Evolutionary conservation across 1,140 invertebrate species (phyloP).

Genomic region (Saccostrea glomerata): DNA sequence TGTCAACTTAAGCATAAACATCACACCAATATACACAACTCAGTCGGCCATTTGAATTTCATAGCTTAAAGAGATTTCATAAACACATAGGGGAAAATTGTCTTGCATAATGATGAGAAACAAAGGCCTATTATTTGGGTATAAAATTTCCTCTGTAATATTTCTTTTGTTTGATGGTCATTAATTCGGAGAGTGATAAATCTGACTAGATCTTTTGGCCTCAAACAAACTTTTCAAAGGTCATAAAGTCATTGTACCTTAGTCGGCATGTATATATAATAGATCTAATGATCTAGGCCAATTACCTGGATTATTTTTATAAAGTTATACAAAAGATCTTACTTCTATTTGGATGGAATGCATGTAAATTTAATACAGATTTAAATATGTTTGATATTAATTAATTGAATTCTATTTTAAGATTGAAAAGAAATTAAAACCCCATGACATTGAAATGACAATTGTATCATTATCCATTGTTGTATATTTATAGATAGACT

Average conservation of each 20-base stretch:
- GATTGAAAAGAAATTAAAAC: too few relatives aligned
- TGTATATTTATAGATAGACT: too few relatives aligned
- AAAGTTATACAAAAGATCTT: too few relatives aligned
- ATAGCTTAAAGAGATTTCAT: neutral
- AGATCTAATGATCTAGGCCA: neutral
- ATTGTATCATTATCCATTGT: too few relatives aligned
- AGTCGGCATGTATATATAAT: neutral
- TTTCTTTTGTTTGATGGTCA: neutral
- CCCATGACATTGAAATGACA: too few relatives aligned
- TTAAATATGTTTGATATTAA: too few relatives aligned
- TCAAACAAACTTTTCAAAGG: slow-evolving; percentile 7
- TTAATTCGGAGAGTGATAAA: neutral
- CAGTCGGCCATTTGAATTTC: too few relatives aligned
- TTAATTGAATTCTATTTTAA: too few relatives aligned
- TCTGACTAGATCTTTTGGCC: neutral
- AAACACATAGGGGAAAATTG: neutral
- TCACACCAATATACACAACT: too few relatives aligned
- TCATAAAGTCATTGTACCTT: neutral
- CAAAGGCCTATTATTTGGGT: slow-evolving; percentile 11
- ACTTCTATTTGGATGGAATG: too few relatives aligned
- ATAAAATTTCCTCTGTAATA: neutral
- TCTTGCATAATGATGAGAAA: slow-evolving; percentile 3
- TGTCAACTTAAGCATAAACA: too few relatives aligned
- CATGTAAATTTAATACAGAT: too few relatives aligned
- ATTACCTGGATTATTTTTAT: neutral